Percentiles rank a stretch among this genome's conserved stretches.
Evolutionary conservation across 2,797 vertebrate species (phyloP).

Genomic region (Tachyglossus aculeatus): DNA sequence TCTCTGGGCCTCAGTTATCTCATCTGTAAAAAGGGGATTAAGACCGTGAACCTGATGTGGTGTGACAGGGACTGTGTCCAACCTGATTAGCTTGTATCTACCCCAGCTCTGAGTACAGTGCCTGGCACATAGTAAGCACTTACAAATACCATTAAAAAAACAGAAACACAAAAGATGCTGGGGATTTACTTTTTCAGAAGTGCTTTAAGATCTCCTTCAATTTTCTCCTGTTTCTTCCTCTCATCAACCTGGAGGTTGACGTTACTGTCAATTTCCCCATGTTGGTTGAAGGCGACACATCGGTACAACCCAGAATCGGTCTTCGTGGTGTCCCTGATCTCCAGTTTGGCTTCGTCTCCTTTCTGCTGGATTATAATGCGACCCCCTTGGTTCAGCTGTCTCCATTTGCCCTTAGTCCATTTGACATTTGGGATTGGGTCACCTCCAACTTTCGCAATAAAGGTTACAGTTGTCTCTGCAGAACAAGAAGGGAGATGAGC

Average conservation of each 20-base stretch:
- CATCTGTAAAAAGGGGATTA: too few relatives aligned
- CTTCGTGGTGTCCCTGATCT: conserved; percentile 91
- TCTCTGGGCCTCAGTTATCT: too few relatives aligned
- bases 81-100: too few relatives aligned
- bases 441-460: conserved; percentile 95
- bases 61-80: too few relatives aligned
- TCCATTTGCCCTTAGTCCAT: conserved; percentile 99
- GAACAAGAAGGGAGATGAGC: conserved; percentile 30
- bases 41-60: too few relatives aligned
- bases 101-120: too few relatives aligned
- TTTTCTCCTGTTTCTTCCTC: conserved; percentile 81
- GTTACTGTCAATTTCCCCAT: conserved; percentile 93
- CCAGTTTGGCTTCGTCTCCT: conserved; percentile 90
- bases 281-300: conserved; percentile 91
- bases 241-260: conserved; percentile 89
- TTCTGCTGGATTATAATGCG: conserved; percentile 89
- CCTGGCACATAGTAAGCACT: too few relatives aligned
- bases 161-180: too few relatives aligned
- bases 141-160: too few relatives aligned
- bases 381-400: conserved; percentile 93
- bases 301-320: conserved; percentile 94
- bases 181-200: conserved; percentile 96
- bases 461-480: conserved; percentile 85
- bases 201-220: conserved; percentile 89
- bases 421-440: conserved; percentile 97